A percentile compares a stretch with the other conserved stretches of the same genome.
phyloP scores from a whole-genome alignment of 1,140 invertebrate genomes.

The Lepeophtheirus salmonis region DNA sequence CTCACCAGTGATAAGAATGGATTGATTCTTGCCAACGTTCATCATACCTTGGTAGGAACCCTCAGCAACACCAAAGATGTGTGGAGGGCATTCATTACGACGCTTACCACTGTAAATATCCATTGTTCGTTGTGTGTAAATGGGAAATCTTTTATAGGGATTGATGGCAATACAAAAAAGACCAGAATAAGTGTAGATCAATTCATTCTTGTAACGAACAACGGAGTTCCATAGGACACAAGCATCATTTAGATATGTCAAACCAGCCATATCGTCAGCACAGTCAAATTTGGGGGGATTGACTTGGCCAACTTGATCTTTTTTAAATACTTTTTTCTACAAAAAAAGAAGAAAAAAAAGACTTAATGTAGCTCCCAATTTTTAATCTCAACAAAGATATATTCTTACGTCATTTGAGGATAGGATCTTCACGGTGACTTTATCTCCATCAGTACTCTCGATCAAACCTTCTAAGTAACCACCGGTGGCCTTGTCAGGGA shows the following conservation, averaged over 20 bases:
- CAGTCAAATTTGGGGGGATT: constrained; percentile 37
- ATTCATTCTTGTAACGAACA: constrained; percentile 59
- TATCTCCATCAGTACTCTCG: constrained; percentile 21
- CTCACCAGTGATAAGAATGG: constrained; percentile 47
- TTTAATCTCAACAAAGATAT: not conserved
- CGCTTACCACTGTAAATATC: constrained; percentile 96
- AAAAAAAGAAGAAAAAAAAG: constrained; percentile 4
- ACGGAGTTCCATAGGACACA: constrained; percentile 38
- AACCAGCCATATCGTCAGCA: constrained; percentile 40
- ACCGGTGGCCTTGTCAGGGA: constrained; percentile 19
- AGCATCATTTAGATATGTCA: constrained; percentile 43
- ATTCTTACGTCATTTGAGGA: constrained; percentile 52
- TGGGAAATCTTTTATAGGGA: constrained; percentile 71
- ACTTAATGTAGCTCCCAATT: not conserved
- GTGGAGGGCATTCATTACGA: constrained; percentile 97
- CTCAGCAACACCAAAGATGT: constrained; percentile 99
- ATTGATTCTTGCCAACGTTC: constrained; percentile 15
- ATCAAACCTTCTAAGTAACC: constrained; percentile 31
- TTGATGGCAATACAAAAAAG: constrained; percentile 20
- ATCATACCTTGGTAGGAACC: constrained; percentile 97
- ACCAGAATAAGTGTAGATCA: constrained; percentile 58
- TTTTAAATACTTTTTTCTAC: constrained; percentile 27
- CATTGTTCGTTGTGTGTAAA: constrained; percentile 89
- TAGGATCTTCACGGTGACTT: constrained; percentile 51
- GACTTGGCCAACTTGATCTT: constrained; percentile 33